Evolutionary conservation across 2,888 invertebrate genomes (phyloP).

Genomic region (Bembecia ichneumoniformis): DNA sequence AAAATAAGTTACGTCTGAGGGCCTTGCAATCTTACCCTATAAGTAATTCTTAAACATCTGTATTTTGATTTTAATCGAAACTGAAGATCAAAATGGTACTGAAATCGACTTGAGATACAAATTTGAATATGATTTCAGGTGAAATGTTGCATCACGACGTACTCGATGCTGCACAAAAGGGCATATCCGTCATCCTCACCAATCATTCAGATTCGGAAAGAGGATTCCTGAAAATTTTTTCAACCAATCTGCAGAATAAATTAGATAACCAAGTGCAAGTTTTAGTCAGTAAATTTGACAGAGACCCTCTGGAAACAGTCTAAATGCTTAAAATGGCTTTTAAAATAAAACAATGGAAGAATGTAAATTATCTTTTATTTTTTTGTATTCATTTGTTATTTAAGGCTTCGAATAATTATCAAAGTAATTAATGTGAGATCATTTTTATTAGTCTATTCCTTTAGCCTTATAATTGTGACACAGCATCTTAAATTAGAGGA

Average conservation of each 20-base stretch:
- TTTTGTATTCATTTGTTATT: slow-evolving; percentile 4
- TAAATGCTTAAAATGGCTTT: slow-evolving; percentile 33
- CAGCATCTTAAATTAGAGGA: slow-evolving; percentile 1
- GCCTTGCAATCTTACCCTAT: too few species aligned
- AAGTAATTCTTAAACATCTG: too few species aligned
- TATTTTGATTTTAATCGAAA: too few species aligned
- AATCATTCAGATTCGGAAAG: slow-evolving; percentile 96
- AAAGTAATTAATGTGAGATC: slow-evolving; percentile 41
- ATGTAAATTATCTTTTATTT: slow-evolving; percentile 9
- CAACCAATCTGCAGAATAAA: slow-evolving; percentile 34
- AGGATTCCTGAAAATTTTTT: slow-evolving; percentile 81
- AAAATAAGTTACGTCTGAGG: too few species aligned
- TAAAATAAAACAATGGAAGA: neutral
- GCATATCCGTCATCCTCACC: slow-evolving; percentile 86
- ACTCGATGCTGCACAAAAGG: slow-evolving; percentile 86
- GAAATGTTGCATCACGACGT: slow-evolving; percentile 98
- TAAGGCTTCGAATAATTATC: neutral
- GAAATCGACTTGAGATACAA: too few species aligned
- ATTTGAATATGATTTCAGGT: slow-evolving; percentile 35
- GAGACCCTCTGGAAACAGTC: slow-evolving; percentile 82
- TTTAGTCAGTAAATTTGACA: slow-evolving; percentile 79
- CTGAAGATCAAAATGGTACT: too few species aligned
- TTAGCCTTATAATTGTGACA: neutral
- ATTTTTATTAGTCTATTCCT: slow-evolving; percentile 32
- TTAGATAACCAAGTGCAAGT: slow-evolving; percentile 73